Percentiles rank a stretch among this genome's conserved stretches.
These are phyloP conservation scores for Xenopus petersii DNA, from an alignment of 2,797 vertebrate genomes.

Conservation along the genomic window DNA sequence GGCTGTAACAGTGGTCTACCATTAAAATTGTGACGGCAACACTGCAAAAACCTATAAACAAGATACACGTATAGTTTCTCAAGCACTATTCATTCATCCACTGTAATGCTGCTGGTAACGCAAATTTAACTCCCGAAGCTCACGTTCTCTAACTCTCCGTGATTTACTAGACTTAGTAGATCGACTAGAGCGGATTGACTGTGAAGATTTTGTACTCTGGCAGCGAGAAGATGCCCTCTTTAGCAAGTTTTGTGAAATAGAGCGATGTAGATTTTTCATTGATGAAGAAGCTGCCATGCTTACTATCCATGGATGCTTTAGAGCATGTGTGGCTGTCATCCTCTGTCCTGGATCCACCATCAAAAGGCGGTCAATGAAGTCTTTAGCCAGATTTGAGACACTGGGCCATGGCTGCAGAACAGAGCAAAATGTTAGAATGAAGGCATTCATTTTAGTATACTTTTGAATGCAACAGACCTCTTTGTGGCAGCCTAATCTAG, in stretches of 20 bases:
- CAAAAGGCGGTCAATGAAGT: constrained; percentile 93
- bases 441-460: no score
- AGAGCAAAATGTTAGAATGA: not conserved
- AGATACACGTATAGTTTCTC: no score
- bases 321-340: constrained; percentile 87
- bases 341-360: constrained; percentile 89
- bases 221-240: constrained; percentile 95
- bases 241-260: constrained; percentile 96
- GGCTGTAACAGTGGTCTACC: no score
- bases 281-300: constrained; percentile 97
- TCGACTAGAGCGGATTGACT: constrained; percentile 91
- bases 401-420: constrained; percentile 91
- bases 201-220: constrained; percentile 96
- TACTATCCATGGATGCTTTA: constrained; percentile 95
- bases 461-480: no score
- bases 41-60: no score
- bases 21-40: no score
- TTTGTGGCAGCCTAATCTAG: no score
- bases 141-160: constrained; percentile 86
- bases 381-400: constrained; percentile 96
- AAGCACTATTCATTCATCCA: constrained; percentile 65
- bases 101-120: constrained; percentile 96
- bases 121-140: constrained; percentile 92
- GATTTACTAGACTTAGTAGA: constrained; percentile 96
- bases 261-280: constrained; percentile 98